Evolutionary conservation across 2,888 invertebrate species (phyloP).

Genomic region (Chydorus sphaericus): DNA sequence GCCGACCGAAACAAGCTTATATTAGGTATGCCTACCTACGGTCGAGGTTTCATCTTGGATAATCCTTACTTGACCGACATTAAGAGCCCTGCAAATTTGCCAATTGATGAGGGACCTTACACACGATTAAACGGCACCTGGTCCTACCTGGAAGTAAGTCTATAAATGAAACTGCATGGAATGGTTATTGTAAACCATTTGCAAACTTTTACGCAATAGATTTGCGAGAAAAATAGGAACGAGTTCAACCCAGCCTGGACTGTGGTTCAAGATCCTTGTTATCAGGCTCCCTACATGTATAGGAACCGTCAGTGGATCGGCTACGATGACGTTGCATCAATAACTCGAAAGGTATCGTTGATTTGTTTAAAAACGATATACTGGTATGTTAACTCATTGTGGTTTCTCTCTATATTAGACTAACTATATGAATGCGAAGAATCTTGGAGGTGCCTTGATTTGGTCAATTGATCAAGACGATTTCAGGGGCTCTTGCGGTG

Average conservation of each 20-base stretch:
- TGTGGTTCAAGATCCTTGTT: constrained; percentile 36
- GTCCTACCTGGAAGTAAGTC: constrained; percentile 52
- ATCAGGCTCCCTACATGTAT: constrained; percentile 46
- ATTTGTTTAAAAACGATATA: too few relatives aligned
- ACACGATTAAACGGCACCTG: constrained; percentile 45
- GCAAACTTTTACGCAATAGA: constrained; percentile 20
- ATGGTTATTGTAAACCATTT: too few relatives aligned
- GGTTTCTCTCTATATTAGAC: background rate
- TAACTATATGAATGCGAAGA: too few relatives aligned
- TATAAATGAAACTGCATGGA: background rate
- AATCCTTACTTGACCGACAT: constrained; percentile 32
- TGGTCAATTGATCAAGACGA: constrained; percentile 74
- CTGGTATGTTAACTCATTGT: too few relatives aligned
- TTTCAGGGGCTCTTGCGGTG: constrained; percentile 45
- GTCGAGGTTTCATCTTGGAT: constrained; percentile 46
- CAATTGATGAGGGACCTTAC: constrained; percentile 45
- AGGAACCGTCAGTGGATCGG: constrained; percentile 44
- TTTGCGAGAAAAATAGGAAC: constrained; percentile 25
- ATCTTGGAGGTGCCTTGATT: constrained; percentile 49
- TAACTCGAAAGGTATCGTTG: constrained; percentile 38
- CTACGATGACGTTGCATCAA: constrained; percentile 45
- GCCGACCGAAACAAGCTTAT: constrained; percentile 46
- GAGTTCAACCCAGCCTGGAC: constrained; percentile 36
- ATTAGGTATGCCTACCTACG: constrained; percentile 55
- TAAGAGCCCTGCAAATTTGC: constrained; percentile 40